Evolutionary conservation across 2,113 vertebrate species (phyloP).

Genomic region (Larimichthys crocea): DNA sequence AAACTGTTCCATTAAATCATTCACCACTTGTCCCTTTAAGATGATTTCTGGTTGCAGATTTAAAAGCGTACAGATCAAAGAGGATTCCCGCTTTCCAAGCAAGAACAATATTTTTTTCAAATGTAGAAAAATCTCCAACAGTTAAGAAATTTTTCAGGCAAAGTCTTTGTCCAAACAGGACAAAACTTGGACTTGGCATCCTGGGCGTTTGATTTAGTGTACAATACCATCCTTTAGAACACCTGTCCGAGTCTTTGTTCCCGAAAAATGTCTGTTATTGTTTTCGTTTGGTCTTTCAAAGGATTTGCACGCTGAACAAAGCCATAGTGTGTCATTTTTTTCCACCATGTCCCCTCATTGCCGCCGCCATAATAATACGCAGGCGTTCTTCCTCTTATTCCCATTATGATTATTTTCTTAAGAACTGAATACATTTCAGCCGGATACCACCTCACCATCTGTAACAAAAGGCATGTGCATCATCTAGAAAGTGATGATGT

Average conservation of each 20-base stretch:
- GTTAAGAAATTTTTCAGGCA: neutral
- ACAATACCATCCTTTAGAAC: slow-evolving; percentile 73
- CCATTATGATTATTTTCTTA: slow-evolving; percentile 70
- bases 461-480: slow-evolving; percentile 41
- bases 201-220: slow-evolving; percentile 70
- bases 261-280: slow-evolving; percentile 81
- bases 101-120: slow-evolving; percentile 3
- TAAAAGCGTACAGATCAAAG: neutral
- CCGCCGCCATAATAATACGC: slow-evolving; percentile 26
- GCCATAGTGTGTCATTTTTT: slow-evolving; percentile 44
- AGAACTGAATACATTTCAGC: slow-evolving; percentile 20
- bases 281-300: slow-evolving; percentile 79
- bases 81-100: slow-evolving; percentile 7
- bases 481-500: slow-evolving; percentile 15
- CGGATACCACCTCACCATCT: slow-evolving; percentile 28
- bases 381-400: slow-evolving; percentile 51
- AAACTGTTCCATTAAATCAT: neutral
- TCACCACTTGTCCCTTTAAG: neutral
- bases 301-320: slow-evolving; percentile 50
- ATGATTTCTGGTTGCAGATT: neutral
- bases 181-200: slow-evolving; percentile 63
- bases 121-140: neutral
- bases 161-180: slow-evolving; percentile 43
- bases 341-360: slow-evolving; percentile 15
- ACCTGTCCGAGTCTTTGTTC: slow-evolving; percentile 72